Evolutionary conservation across 2,888 invertebrate species (phyloP), one percentile per base, ranked within the genome.

Genomic region (Meganola albula): DNA sequence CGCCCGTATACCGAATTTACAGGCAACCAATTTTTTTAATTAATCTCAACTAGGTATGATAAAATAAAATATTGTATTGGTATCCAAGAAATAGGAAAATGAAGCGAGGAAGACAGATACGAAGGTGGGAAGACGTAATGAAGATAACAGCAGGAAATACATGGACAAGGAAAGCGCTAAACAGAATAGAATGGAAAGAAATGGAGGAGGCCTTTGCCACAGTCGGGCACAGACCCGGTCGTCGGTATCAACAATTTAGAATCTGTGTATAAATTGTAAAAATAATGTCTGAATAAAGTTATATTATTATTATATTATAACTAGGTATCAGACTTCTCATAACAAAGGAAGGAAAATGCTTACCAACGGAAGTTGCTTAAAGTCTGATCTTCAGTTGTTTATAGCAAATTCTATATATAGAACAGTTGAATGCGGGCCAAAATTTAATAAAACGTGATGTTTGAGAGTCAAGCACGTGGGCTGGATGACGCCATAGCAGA

Each of bases 361-460:
- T 45, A 34, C 46, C 53, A 59, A 60, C 64, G 68, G 66, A 68
- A 72, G 67, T 67, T 42, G 58, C 53, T 61, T 44, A 40, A 55
- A 61, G 46, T 55, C 44, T 54, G 60, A 57, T 60, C 51, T 61
- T 60, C 57, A 51, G 45, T 61, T 63, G 60, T 63, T 64, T 65
- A 64, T 62, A 57, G 61, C 40, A 33, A n/a, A 32, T 34, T 48
- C 42, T 67, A 59, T 65, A 64, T 54, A 44, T 56, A 63, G 44
- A 51, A 10, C 14, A 35, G 41, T 70, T 71, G 73, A 73, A 65
- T 55, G 46, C 48, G 65, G 57, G 78, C 79, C 77, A 78, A 74
- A 67, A 61, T 67, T 70, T 56, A 52, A 74, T 76, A 72, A 76
- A 78, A 73, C 66, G 63, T 72, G 63, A 72, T 71, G 67, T 68